Evolutionary conservation across 1,140 invertebrate genomes (phyloP), one percentile per base, ranked within the genome.

Genomic region (Psilanteris sp.): DNA sequence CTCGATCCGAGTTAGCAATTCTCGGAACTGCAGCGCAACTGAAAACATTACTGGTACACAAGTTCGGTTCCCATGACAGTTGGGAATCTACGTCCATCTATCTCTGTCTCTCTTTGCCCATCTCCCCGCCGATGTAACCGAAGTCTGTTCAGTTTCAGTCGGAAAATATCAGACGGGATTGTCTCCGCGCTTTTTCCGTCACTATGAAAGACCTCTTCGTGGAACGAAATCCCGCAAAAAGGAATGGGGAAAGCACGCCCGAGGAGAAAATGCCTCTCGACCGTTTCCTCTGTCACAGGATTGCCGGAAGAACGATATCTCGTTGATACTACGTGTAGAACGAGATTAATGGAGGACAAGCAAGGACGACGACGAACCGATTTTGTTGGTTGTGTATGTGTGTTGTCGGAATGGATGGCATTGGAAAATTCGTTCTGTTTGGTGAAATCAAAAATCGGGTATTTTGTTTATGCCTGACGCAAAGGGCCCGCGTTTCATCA

Each of bases 61-160:
- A 74, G 71, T 74, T 74, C 20, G 37, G 62, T 74, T 74, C 71
- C 62, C 71, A 74, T 67, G 71, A 74, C 70, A 74, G 59, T 74
- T 66, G 61, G 11, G 54, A 59, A 66, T 74, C 36, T 26, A 27
- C 14, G 20, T 66, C 44, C 44, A 43, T 50, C 57, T 24, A 13
- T 54, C 39, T 26, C 4, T 14, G n/a, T 64, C 22, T 20, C 46
- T 37, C 20, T 55, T 14, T 24, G n/a, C 36, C 62, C 8, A 4
- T 37, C 32, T 37, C 48, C 3, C 37, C 20, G 31, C 3, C 27
- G 20, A 7, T 48, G 13, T 39, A 55, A 55, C 52, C 41, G 20
- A 50, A 31, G 50, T 67, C 29, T 36, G 54, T 41, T 50, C 24
- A 44, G 50, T 32, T 43, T 0, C 39, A 71, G 54, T 46, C 18